Evolutionary conservation across 2,113 vertebrate genomes (phyloP).

Genomic region (Anarrhichthys ocellatus): DNA sequence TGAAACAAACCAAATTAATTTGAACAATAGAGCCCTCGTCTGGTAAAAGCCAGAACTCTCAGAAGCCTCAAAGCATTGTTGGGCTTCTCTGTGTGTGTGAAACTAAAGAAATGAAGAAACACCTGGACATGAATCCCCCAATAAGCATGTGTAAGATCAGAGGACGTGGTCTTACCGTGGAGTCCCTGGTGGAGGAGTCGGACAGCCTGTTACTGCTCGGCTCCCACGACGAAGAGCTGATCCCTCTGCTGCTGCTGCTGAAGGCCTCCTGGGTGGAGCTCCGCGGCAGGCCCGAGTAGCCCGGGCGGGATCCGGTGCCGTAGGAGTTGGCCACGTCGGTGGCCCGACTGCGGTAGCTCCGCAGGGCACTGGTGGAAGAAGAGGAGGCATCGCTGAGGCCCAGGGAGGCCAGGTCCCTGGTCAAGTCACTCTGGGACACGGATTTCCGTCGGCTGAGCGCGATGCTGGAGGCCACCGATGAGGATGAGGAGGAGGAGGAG

Average conservation of each 20-base stretch:
- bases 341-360: constrained; percentile 74
- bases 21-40: constrained; percentile 65
- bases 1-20: neutral
- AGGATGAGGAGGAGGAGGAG: constrained; percentile 83
- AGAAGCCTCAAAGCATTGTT: constrained; percentile 6
- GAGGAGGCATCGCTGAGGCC: constrained; percentile 81
- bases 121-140: constrained; percentile 16
- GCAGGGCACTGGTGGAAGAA: constrained; percentile 75
- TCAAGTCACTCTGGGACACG: constrained; percentile 92
- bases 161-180: constrained; percentile 71
- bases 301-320: constrained; percentile 53
- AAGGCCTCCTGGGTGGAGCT: constrained; percentile 78
- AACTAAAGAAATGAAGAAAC: constrained; percentile 14
- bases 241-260: constrained; percentile 74
- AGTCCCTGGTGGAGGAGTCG: constrained; percentile 74
- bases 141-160: constrained; percentile 5
- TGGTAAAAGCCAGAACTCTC: constrained; percentile 38
- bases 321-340: constrained; percentile 75
- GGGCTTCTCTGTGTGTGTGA: neutral
- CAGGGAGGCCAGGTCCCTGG: constrained; percentile 88
- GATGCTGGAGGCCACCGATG: constrained; percentile 73
- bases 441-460: constrained; percentile 88
- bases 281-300: constrained; percentile 73
- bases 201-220: constrained; percentile 71
- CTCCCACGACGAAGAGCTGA: constrained; percentile 82